A percentile compares a stretch with the other conserved stretches of the same genome.
phyloP scores from a whole-genome alignment of 1,140 invertebrate species.

The Philotrypesis tridentata region DNA sequence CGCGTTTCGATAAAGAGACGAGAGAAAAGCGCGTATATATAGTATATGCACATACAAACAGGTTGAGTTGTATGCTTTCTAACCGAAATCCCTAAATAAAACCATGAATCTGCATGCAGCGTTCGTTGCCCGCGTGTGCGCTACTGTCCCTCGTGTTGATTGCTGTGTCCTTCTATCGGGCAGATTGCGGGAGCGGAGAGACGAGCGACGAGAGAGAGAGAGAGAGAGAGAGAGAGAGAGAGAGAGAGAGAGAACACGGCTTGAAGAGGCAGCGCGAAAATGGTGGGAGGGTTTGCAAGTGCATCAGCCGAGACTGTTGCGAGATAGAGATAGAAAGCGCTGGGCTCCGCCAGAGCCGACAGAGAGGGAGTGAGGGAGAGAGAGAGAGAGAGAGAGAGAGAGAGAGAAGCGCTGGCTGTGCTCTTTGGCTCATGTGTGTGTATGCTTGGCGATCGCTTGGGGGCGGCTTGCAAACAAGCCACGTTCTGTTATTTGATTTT shows the following conservation, averaged over 20 bases:
- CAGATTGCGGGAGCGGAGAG: background rate
- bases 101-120: background rate
- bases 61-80: background rate
- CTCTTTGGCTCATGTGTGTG: background rate
- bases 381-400: background rate
- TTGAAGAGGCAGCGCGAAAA: too few species aligned
- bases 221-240: background rate
- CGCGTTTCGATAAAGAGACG: too few species aligned
- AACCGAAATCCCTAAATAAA: background rate
- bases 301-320: background rate
- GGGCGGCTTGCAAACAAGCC: background rate
- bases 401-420: background rate
- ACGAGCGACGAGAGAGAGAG: background rate
- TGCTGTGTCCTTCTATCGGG: background rate
- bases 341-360: too few species aligned
- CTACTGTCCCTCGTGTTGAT: background rate
- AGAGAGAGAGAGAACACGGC: too few species aligned
- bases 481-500: background rate
- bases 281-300: background rate
- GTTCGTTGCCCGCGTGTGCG: background rate
- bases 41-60: background rate
- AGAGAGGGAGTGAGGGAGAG: too few species aligned
- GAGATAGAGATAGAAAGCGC: too few species aligned
- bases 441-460: background rate
- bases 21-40: too few species aligned